Percentiles rank a stretch among this genome's conserved stretches.
These are phyloP conservation scores for Drosophila siamana DNA, from an alignment of 2,888 invertebrate species.

Conservation along the genomic window DNA sequence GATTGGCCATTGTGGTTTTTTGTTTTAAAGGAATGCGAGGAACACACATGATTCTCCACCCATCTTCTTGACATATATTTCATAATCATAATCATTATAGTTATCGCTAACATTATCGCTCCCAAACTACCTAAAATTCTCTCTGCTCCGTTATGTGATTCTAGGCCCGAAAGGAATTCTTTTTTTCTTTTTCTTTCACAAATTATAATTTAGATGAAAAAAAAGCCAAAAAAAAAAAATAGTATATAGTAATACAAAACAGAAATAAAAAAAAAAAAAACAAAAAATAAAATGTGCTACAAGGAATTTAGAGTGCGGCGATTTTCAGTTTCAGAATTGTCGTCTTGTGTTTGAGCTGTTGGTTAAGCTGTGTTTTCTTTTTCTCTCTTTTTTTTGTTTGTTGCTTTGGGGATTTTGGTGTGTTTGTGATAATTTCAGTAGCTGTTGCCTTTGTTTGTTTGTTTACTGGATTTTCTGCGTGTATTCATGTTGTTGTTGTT, in stretches of 20 bases:
- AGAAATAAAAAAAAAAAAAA: constrained; percentile 23
- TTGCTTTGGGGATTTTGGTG: constrained; percentile 28
- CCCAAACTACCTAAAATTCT: constrained; percentile 22
- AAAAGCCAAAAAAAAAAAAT: constrained; percentile 26
- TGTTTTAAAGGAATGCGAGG: constrained; percentile 59
- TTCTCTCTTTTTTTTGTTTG: background rate
- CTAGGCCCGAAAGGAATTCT: constrained; percentile 41
- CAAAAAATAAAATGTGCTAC: constrained; percentile 26
- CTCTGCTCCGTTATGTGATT: constrained; percentile 11
- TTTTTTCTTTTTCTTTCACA: constrained; percentile 24
- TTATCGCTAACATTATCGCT: constrained; percentile 14
- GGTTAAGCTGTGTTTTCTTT: background rate
- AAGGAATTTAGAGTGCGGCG: constrained; percentile 39
- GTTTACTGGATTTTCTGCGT: background rate
- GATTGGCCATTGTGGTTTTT: constrained; percentile 13
- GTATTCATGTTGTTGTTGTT: constrained; percentile 11
- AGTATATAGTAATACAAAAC: constrained; percentile 23
- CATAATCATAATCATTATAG: constrained; percentile 5
- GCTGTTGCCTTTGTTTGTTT: constrained; percentile 25
- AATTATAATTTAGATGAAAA: constrained; percentile 37
- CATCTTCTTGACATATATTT: constrained; percentile 7
- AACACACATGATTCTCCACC: constrained; percentile 40
- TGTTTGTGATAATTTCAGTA: constrained; percentile 15
- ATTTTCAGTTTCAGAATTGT: constrained; percentile 15
- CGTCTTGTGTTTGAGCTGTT: constrained; percentile 17